phyloP scores from a whole-genome alignment of 2,888 invertebrate species.

The Drosophila macrospina region DNA sequence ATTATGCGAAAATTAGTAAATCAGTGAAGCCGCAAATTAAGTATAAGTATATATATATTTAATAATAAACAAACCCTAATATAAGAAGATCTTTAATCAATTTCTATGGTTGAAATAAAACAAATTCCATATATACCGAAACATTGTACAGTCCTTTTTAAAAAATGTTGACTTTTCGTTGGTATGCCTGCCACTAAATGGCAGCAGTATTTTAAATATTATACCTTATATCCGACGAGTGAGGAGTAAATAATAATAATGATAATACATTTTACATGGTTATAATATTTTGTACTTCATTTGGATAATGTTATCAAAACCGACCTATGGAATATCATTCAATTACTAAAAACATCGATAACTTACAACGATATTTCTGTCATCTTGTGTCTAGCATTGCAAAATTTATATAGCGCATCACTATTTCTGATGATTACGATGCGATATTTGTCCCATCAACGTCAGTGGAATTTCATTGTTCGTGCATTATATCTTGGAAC shows the following conservation, averaged over 20 bases:
- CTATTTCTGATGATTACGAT: conserved; percentile 42
- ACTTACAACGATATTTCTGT: conserved; percentile 29
- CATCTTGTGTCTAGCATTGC: neutral
- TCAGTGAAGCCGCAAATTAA: no score
- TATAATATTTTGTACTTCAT: neutral
- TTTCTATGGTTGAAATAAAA: no score
- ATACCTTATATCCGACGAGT: no score
- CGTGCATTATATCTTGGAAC: conserved; percentile 42
- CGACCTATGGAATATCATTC: neutral
- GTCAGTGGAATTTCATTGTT: conserved; percentile 47
- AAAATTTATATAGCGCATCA: conserved; percentile 21
- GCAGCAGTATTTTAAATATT: no score
- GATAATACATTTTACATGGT: neutral
- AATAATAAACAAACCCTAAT: neutral
- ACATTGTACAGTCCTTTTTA: no score
- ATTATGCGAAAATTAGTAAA: neutral
- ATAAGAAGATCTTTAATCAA: no score
- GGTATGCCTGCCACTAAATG: no score
- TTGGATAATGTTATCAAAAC: neutral
- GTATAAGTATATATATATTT: neutral
- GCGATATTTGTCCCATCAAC: conserved; percentile 55
- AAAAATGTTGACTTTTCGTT: no score
- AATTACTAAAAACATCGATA: conserved; percentile 16
- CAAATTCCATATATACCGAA: no score
- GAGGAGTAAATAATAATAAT: no score